Percentiles rank a stretch among this genome's conserved stretches.
phyloP scores from a whole-genome alignment of 2,888 invertebrate species.

The Dioctria linearis region DNA sequence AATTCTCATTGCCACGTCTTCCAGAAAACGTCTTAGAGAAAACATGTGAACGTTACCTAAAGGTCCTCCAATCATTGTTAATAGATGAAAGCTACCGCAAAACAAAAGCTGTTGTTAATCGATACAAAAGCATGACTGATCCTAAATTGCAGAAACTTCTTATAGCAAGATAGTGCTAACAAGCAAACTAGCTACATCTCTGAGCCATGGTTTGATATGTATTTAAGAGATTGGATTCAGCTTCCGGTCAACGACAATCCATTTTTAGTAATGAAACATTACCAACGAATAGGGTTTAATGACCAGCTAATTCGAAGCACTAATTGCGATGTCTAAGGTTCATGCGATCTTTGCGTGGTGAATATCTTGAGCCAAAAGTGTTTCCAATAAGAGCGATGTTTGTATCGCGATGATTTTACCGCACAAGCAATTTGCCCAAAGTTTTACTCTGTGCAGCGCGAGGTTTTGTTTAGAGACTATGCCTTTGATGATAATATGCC shows the following conservation, averaged over 20 bases:
- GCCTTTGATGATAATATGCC: too few species aligned
- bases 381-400: constrained; percentile 91
- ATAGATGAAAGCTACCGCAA: constrained; percentile 75
- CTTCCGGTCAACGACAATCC: constrained; percentile 97
- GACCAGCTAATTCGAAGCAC: constrained; percentile 86
- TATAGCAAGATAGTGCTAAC: constrained; percentile 79
- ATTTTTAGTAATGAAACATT: constrained; percentile 86
- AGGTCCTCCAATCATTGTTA: constrained; percentile 84
- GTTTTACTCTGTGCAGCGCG: too few species aligned
- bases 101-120: constrained; percentile 78
- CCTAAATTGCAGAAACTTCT: constrained; percentile 79
- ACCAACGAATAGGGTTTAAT: constrained; percentile 81
- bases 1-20: constrained; percentile 90
- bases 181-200: constrained; percentile 96
- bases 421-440: too few species aligned
- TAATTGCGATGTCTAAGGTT: constrained; percentile 90
- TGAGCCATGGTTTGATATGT: constrained; percentile 96
- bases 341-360: constrained; percentile 84
- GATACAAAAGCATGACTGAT: constrained; percentile 77
- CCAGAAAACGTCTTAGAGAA: constrained; percentile 90
- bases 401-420: constrained; percentile 49
- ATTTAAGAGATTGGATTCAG: constrained; percentile 87
- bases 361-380: constrained; percentile 91
- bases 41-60: constrained; percentile 87
- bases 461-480: too few species aligned